phyloP scores from a whole-genome alignment of 92 coral and sea anemone genomes.

The Pocillopora grandis region DNA sequence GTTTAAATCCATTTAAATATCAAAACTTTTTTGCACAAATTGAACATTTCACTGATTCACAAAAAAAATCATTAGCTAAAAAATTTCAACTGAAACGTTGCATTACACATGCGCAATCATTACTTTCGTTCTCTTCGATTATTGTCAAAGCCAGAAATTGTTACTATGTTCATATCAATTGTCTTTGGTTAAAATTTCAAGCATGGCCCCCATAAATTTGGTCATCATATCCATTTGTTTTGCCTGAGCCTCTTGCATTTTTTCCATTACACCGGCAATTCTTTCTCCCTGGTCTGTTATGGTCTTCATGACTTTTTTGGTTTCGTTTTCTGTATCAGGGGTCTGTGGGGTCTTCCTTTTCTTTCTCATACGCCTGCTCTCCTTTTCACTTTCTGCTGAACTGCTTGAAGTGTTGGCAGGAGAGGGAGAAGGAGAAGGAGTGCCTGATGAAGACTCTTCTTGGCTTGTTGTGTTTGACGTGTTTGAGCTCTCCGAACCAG shows the following conservation, averaged over 20 bases:
- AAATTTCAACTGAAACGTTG: constrained; percentile 10
- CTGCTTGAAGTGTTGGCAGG: constrained; percentile 27
- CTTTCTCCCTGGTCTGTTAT: constrained; percentile 39
- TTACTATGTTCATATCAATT: constrained; percentile 37
- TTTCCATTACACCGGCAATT: constrained; percentile 36
- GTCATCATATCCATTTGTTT: constrained; percentile 47
- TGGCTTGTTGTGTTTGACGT: not conserved
- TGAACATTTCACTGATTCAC: constrained; percentile 34
- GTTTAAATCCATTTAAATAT: constrained; percentile 32
- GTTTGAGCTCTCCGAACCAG: constrained; percentile 5
- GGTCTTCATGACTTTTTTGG: constrained; percentile 34
- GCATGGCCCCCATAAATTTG: constrained; percentile 45
- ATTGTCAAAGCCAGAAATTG: constrained; percentile 27
- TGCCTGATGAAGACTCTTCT: constrained; percentile 25
- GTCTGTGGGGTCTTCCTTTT: constrained; percentile 26
- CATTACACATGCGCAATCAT: constrained; percentile 29
- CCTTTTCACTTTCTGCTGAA: constrained; percentile 32
- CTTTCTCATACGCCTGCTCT: constrained; percentile 39
- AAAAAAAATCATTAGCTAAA: constrained; percentile 3
- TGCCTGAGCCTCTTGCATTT: constrained; percentile 49
- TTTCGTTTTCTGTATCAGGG: constrained; percentile 21
- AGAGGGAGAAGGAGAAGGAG: constrained; percentile 22
- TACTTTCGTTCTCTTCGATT: constrained; percentile 10
- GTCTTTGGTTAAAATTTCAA: constrained; percentile 34
- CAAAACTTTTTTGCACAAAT: constrained; percentile 15